Base-by-base conservation (phyloP, 1,140 invertebrate species). In the Drosophila lowei region DNA sequence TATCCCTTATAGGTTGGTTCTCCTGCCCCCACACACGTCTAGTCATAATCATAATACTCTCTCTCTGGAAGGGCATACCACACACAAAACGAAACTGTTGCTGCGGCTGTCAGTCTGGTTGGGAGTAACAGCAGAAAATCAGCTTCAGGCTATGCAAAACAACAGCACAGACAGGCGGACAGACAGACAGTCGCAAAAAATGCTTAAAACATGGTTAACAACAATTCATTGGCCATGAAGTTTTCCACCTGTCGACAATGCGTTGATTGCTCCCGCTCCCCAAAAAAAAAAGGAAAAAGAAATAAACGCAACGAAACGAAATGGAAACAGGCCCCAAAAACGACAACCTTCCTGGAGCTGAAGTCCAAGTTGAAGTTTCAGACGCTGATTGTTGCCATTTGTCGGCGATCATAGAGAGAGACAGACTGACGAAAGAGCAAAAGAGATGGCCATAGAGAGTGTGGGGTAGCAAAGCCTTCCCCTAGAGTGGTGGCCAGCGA, bases 211-310 rank as follows among this genome's bases (percentile, higher is more conserved):
- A 23, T 42, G 43, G 48, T n/a, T 38, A 73, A 57, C 55, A 52
- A 38, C 73, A 74, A 86, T 70, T 81, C 81, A 86, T 85, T 85
- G 81, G 81, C 77, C 81, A 70, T 75, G 65, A 81, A 88, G 65
- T 78, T 88, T 85, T 81, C 71, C 81, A 86, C 77, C 81, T 86
- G 81, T 88, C 83, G 77, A 70, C 81, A 85, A 77, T 76, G 60
- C 83, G 81, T 62, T 88, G 81, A 86, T 88, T 88, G 81, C 83
- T 81, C 68, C 81, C 81, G 65, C 80, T 78, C 47, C 16, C 42
- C 30, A 30, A 63, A 55, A 53, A 64, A 49, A 42, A 46, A 42
- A 48, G 38, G 15, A 72, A 72, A 21, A 23, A 34, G 11, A 30
- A 21, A 38, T 0, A 18, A 5, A 38, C 3, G 4, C 4, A 38